Conservation (phyloP, 2,797 vertebrate species). For the Rhabdomys pumilio region DNA sequence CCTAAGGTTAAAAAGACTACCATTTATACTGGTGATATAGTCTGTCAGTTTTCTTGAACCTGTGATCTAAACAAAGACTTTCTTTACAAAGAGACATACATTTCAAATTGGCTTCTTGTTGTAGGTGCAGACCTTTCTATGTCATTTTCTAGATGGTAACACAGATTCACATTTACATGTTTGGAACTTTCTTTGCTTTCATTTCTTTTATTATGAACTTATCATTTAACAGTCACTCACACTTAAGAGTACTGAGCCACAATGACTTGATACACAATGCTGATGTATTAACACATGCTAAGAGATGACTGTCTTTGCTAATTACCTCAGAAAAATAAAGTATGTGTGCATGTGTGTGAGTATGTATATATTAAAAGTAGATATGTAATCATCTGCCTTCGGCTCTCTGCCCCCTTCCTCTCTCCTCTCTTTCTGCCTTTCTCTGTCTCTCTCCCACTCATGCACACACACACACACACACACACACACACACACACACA, state of each 20-base stretch:
- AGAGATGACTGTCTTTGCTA: neutral
- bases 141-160: neutral
- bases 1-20: neutral
- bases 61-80: neutral
- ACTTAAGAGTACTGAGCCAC: neutral
- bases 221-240: neutral
- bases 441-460: neutral
- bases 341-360: neutral
- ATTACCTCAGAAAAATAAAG: neutral
- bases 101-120: neutral
- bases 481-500: neutral
- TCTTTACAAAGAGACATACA: conserved; percentile 1
- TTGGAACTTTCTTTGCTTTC: neutral
- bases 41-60: neutral
- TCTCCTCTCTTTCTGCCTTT: neutral
- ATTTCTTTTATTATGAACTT: neutral
- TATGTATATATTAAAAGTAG: conserved; percentile 1
- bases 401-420: no score
- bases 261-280: neutral
- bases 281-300: accelerated
- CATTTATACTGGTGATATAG: neutral
- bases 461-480: neutral
- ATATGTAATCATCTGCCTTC: conserved; percentile 36
- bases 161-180: neutral
- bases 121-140: neutral